A percentile compares a stretch with the other conserved stretches of the same genome.
Evolutionary conservation across 2,888 invertebrate species (phyloP).

Genomic region (Drosophila meridiana): DNA sequence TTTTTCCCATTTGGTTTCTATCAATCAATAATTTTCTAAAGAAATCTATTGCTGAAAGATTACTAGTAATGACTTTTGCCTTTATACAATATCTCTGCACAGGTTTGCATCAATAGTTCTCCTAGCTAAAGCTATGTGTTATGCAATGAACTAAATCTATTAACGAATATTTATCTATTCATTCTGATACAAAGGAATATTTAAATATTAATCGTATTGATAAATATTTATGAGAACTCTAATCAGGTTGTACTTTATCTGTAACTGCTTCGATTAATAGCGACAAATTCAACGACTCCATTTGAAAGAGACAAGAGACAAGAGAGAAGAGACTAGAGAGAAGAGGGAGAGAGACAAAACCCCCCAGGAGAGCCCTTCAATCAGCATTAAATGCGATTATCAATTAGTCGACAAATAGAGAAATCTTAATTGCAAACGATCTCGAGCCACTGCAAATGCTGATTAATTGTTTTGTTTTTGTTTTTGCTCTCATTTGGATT

Average conservation of each 20-base stretch:
- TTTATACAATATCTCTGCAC: background rate
- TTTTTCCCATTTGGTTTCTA: too few relatives aligned
- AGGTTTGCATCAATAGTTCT: background rate
- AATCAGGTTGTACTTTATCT: background rate
- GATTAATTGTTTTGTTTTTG: conserved; percentile 72
- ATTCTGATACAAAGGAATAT: background rate
- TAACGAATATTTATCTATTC: background rate
- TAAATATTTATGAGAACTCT: background rate
- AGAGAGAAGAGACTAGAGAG: background rate
- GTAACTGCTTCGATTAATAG: background rate
- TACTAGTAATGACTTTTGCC: too few relatives aligned
- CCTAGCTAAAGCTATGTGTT: background rate
- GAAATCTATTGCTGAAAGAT: too few relatives aligned
- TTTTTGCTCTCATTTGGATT: conserved; percentile 16
- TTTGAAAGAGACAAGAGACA: background rate
- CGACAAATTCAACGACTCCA: conserved; percentile 1
- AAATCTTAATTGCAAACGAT: conserved; percentile 52
- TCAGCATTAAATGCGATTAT: conserved; percentile 42
- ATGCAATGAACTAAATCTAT: background rate
- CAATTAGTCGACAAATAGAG: conserved; percentile 46
- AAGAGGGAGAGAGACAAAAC: background rate
- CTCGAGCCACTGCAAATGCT: conserved; percentile 31
- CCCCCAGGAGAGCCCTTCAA: conserved; percentile 29
- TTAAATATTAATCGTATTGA: background rate
- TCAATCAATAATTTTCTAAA: too few relatives aligned